These are phyloP conservation scores for Pangasius mekongensis DNA, from an alignment of 2,797 vertebrate genomes.

Conservation along the genomic window DNA sequence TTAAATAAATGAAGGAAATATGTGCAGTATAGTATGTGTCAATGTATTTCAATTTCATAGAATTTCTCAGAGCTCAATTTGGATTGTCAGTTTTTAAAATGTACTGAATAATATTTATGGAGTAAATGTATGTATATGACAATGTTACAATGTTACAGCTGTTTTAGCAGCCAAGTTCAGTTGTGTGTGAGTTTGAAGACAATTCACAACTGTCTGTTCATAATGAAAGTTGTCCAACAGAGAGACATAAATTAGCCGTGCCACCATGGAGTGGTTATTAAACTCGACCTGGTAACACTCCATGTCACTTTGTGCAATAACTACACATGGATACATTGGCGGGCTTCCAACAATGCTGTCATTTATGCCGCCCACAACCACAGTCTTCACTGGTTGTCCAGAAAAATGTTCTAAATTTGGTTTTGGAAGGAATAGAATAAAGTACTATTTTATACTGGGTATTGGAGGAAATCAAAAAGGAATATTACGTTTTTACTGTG, in stretches of 20 bases:
- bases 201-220: conserved; percentile 21
- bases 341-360: conserved; percentile 36
- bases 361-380: not conserved
- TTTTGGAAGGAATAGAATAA: not conserved
- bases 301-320: conserved; percentile 36
- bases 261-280: conserved; percentile 29
- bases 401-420: not conserved
- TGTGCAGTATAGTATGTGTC: not conserved
- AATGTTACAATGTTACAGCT: not conserved
- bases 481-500: not conserved
- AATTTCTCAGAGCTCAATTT: not conserved
- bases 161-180: not conserved
- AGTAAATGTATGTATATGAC: not conserved
- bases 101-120: not conserved
- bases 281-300: conserved; percentile 33
- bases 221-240: conserved; percentile 39
- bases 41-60: not conserved
- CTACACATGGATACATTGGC: conserved; percentile 44
- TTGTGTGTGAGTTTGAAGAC: not conserved
- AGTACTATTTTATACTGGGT: not conserved
- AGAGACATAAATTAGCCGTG: conserved; percentile 40
- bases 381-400: not conserved
- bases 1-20: not conserved
- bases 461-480: not conserved
- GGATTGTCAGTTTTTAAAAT: not conserved